These are phyloP conservation scores for Pangasius sanitwongsei DNA, from an alignment of 2,797 vertebrate genomes.

Conservation along the genomic window DNA sequence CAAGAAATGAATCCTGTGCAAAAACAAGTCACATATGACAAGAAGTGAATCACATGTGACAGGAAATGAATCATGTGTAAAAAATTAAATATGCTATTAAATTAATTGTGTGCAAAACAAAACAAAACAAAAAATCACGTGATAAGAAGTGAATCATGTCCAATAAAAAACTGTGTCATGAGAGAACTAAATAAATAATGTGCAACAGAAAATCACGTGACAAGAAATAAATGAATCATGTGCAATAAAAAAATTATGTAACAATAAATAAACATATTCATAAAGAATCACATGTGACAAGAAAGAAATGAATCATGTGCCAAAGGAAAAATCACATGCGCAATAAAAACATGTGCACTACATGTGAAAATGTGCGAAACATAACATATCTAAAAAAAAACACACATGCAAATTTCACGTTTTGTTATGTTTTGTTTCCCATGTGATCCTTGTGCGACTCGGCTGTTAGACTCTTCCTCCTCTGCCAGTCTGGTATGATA, in stretches of 20 bases:
- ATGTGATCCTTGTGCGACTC: no score
- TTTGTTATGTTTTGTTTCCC: neutral
- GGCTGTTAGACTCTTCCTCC: neutral
- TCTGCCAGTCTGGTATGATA: neutral
- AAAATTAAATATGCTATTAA: neutral
- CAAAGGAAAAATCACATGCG: neutral
- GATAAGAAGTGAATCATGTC: neutral
- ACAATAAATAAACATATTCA: neutral
- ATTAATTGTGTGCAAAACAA: neutral
- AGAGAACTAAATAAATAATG: neutral
- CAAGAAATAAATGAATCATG: neutral
- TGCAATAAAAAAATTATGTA: neutral
- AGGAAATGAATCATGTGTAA: neutral
- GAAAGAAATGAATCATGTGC: neutral
- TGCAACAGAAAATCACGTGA: neutral
- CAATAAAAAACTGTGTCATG: neutral
- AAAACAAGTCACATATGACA: neutral
- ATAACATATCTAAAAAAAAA: neutral
- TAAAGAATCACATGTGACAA: neutral
- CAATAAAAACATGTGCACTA: neutral
- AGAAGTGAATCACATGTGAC: neutral
- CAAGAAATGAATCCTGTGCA: neutral
- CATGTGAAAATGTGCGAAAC: neutral
- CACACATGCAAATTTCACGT: neutral
- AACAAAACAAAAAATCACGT: neutral